Base-by-base conservation (phyloP, 2,113 vertebrate species). In the Bujurquina vittata region DNA sequence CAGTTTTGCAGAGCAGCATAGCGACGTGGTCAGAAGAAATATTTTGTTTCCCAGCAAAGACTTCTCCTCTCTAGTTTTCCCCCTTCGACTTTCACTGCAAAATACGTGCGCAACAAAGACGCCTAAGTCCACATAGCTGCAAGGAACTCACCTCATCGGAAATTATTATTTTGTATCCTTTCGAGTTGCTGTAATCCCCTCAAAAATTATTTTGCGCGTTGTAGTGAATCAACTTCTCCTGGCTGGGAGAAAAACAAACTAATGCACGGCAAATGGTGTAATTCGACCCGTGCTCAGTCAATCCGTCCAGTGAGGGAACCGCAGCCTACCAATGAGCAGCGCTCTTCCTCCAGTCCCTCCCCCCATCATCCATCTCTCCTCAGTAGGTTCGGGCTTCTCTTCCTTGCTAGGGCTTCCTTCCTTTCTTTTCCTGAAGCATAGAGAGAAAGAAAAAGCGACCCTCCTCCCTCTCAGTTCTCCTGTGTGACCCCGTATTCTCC, bases 281-380 rank as follows among this genome's bases (percentile, higher is more conserved):
- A 97, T 95, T 93, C 95, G 96, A 97, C 94, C 96, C 96, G 94
- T 95, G 94, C 95, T 92, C 91, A 92, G 95, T 95, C 96, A 94
- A 94, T 96, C 96, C 96, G 76, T 92, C 94, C 88, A 91, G 86
- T 83, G 93, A 88, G 93, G 87, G 84, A 69, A 43, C 77, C 79
- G 58, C 91, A 81, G 80, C 88, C 94, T 90, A 92, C 95, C 95
- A 92, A 95, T 94, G 83, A 92, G 94, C 92, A 88, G 77, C 92
- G 93, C 90, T 88, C 86, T 77, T 56, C 88, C 82, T 88, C 31
- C 85, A 77, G 95, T 94, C 95, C 96, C 96, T 93, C 96, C 96
- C 94, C 79, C 87, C 86, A 73, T 84, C 87, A 74, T 87, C 91
- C 90, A 84, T 91, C 84, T 75, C 89, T 81, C 87, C 92, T 86